phyloP scores from a whole-genome alignment of 2,797 vertebrate genomes.

The Labroides dimidiatus region DNA sequence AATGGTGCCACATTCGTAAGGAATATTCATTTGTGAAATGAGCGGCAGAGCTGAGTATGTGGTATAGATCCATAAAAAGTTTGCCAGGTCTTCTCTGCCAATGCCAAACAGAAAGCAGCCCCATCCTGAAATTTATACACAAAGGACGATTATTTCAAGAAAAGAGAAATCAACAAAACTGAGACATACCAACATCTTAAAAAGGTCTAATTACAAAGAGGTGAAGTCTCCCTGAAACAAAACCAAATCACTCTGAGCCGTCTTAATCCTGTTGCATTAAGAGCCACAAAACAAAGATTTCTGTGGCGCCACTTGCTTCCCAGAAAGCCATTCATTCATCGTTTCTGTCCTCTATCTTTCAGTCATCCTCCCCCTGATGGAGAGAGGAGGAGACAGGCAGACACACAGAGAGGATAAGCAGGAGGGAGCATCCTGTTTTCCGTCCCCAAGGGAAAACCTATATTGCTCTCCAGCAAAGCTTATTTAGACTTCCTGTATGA shows the following conservation, averaged over 20 bases:
- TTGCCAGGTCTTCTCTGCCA: too few species aligned
- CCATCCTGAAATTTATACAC: conserved; percentile 1
- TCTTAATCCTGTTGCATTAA: conserved; percentile 22
- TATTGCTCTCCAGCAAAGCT: conserved; percentile 73
- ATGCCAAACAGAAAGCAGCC: conserved; percentile 2
- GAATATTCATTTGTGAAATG: too few species aligned
- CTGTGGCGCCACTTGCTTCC: conserved; percentile 38
- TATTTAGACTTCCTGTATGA: conserved; percentile 83
- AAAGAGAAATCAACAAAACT: background rate
- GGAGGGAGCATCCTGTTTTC: conserved; percentile 71
- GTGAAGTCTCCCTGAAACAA: conserved; percentile 14
- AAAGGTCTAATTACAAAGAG: background rate
- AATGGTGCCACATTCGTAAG: too few species aligned
- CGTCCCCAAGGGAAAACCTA: conserved; percentile 65
- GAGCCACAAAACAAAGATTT: conserved; percentile 21
- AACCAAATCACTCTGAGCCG: background rate
- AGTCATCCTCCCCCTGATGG: conserved; percentile 47
- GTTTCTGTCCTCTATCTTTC: conserved; percentile 43
- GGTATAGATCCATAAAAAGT: too few species aligned
- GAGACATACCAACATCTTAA: background rate
- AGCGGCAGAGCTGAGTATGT: too few species aligned
- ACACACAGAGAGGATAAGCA: conserved; percentile 31
- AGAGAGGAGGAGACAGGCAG: conserved; percentile 46
- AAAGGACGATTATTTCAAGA: background rate
- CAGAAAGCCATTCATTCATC: conserved; percentile 52